These are phyloP conservation scores for Argentina silus DNA, from an alignment of 2,797 vertebrate species.

Conservation along the genomic window DNA sequence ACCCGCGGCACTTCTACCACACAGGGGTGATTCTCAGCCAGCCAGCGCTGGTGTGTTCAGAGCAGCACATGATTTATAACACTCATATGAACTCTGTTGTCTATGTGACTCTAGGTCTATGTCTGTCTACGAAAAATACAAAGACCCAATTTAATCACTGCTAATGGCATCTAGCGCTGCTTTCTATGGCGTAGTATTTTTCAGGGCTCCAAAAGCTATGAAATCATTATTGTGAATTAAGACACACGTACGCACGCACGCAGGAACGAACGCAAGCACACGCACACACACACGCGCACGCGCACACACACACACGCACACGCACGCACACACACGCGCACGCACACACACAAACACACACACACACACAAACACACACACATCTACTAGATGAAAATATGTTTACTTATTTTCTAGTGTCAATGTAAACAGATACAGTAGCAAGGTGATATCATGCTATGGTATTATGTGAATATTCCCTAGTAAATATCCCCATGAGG, in stretches of 20 bases:
- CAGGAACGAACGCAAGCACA: conserved; percentile 1
- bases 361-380: too few species aligned
- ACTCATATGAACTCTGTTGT: conserved; percentile 45
- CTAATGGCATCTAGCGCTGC: conserved; percentile 49
- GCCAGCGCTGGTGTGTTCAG: conserved; percentile 23
- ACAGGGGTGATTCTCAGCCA: neutral
- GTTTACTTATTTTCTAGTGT: neutral
- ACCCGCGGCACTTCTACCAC: conserved; percentile 44
- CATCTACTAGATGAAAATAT: too few species aligned
- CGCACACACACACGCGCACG: neutral
- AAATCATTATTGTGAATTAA: conserved; percentile 35
- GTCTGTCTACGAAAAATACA: conserved; percentile 51
- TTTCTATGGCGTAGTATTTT: conserved; percentile 44
- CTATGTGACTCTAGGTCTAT: conserved; percentile 59
- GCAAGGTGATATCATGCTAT: neutral
- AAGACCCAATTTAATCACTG: conserved; percentile 48
- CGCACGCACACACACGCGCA: too few species aligned
- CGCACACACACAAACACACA: too few species aligned
- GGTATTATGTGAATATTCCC: too few species aligned
- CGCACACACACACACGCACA: too few species aligned
- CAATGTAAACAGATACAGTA: too few species aligned
- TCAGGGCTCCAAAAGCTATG: conserved; percentile 29
- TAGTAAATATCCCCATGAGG: too few species aligned
- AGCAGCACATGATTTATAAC: conserved; percentile 6
- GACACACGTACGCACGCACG: neutral